Conservation (phyloP, 2,888 invertebrate species). For the Dicyrtomina minuta region DNA sequence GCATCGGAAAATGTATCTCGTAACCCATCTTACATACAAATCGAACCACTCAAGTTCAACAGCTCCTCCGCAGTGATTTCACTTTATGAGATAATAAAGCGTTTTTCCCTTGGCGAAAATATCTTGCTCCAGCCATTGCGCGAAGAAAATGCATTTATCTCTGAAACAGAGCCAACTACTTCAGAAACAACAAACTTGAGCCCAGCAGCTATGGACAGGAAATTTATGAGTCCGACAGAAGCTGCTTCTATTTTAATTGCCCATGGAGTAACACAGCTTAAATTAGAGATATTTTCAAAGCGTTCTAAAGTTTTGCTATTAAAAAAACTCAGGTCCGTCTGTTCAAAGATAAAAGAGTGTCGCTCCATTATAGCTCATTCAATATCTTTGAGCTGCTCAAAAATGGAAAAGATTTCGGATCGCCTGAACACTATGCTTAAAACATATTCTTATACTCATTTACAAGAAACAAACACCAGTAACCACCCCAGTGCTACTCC, state of each 20-base stretch:
- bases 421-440: neutral
- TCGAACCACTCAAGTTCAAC: neutral
- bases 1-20: conserved; percentile 17
- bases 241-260: conserved; percentile 17
- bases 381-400: neutral
- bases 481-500: neutral
- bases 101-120: neutral
- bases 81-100: neutral
- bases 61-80: neutral
- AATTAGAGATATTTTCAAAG: conserved; percentile 15
- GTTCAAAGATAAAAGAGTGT: neutral
- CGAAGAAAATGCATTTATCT: conserved; percentile 10
- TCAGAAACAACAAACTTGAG: neutral
- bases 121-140: neutral
- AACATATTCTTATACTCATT: neutral
- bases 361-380: neutral
- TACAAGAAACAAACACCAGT: neutral
- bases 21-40: neutral
- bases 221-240: conserved; percentile 9
- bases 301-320: neutral
- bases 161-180: neutral
- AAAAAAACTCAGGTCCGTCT: conserved; percentile 9
- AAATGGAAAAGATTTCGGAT: neutral
- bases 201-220: neutral
- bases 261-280: conserved; percentile 18